Percentiles rank a stretch among this genome's conserved stretches.
Conservation (phyloP, 2,888 invertebrate species). For the Stenichneumon culpator region DNA sequence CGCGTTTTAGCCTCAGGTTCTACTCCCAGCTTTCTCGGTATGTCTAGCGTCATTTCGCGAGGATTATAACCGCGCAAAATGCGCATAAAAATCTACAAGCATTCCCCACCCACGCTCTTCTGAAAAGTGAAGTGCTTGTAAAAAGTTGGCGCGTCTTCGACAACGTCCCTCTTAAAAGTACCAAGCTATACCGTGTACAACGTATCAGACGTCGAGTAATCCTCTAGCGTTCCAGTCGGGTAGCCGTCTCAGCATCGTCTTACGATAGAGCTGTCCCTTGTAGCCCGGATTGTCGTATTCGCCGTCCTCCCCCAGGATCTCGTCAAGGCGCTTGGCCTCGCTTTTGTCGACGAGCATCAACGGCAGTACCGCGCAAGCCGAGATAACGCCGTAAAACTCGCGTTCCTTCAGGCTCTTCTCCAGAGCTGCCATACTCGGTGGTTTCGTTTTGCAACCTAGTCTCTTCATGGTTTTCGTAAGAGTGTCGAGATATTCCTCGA, state of each 20-base stretch:
- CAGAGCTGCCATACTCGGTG: slow-evolving; percentile 75
- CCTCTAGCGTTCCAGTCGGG: slow-evolving; percentile 75
- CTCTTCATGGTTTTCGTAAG: slow-evolving; percentile 75
- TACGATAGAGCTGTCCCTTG: slow-evolving; percentile 67
- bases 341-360: slow-evolving; percentile 75
- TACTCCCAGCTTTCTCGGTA: neutral
- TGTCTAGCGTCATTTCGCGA: neutral
- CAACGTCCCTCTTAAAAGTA: neutral
- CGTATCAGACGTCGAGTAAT: slow-evolving; percentile 74
- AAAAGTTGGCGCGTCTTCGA: neutral
- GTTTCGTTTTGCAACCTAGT: slow-evolving; percentile 75
- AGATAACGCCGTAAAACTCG: slow-evolving; percentile 72
- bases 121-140: neutral
- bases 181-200: neutral
- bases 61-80: neutral
- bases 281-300: slow-evolving; percentile 69
- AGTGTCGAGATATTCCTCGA: slow-evolving; percentile 75
- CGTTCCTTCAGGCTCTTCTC: slow-evolving; percentile 69
- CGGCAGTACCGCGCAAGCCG: slow-evolving; percentile 75
- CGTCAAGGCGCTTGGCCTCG: slow-evolving; percentile 74
- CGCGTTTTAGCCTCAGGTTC: neutral
- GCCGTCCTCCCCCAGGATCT: slow-evolving; percentile 71
- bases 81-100: slow-evolving; percentile 5
- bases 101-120: neutral
- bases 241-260: slow-evolving; percentile 74